Evolutionary conservation across 2,113 vertebrate genomes (phyloP), one percentile per base, ranked within the genome.

Genomic region (Mastomys coucha): DNA sequence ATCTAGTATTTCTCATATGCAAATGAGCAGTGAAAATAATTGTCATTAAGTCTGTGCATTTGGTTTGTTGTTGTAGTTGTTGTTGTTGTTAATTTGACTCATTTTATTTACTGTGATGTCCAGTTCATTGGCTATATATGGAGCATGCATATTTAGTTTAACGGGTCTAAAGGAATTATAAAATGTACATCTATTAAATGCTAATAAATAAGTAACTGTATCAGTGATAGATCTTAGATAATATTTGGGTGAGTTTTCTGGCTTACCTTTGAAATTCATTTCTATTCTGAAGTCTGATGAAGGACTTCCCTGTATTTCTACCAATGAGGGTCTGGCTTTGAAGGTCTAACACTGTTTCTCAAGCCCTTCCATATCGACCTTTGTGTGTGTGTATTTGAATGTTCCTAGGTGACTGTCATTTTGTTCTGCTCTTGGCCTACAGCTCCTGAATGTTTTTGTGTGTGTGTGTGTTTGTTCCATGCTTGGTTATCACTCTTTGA

Each of bases 401-500:
- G 0, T 73, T 70, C 58, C 16, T 75, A 51, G n/a, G 0, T 56
- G 49, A 39, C 26, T 31, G 22, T 6, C 17, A 28, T 56, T 89
- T 80, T 58, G 45, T 14, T 88, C 45, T 88, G 5, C 19, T 72
- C 33, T n/a, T 12, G 28, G 49, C 39, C 2, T 9, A 5, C 36
- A 9, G 20, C 3, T 84, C 88, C 89, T 39, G 19, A 11, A 53
- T 0, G 1, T 33, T 10, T 42, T 65, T 80, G 16, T 58, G 56
- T 58, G 56, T 56, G 56, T 56, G 56, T 58, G 56, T 58, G 5
- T 70, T 89, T 76, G 22, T 69, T 81, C 13, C 4, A 1, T 31
- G 1, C 7, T 49, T 51, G 12, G 28, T 17, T 9, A 5, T 75
- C 12, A 1, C 31, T 22, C 56, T 28, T 1, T 11, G 5, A 0